Evolutionary conservation across 2,888 invertebrate genomes (phyloP).

Genomic region (Girardia tigrina): DNA sequence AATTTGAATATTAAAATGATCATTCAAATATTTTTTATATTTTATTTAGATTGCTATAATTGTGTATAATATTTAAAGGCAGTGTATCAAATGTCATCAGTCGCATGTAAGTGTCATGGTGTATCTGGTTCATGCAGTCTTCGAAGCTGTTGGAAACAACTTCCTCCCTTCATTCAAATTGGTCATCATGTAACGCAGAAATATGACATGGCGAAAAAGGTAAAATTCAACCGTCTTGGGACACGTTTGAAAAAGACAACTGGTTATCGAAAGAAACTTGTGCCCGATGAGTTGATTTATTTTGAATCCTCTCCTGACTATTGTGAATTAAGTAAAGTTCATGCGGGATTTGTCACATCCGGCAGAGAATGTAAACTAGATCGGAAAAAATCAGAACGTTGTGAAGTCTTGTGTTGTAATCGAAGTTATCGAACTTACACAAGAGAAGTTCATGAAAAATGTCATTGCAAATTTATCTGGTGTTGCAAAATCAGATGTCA

Average conservation of each 20-base stretch:
- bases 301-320: slow-evolving; percentile 73
- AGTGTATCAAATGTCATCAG: slow-evolving; percentile 52
- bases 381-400: slow-evolving; percentile 43
- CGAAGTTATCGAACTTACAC: slow-evolving; percentile 56
- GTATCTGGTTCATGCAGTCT: slow-evolving; percentile 87
- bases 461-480: slow-evolving; percentile 57
- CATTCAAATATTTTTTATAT: too few relatives aligned
- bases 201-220: slow-evolving; percentile 65
- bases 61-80: slow-evolving; percentile 51
- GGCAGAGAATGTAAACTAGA: slow-evolving; percentile 63
- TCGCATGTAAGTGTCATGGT: slow-evolving; percentile 92
- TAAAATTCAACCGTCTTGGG: slow-evolving; percentile 44
- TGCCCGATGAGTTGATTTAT: slow-evolving; percentile 69
- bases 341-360: slow-evolving; percentile 53
- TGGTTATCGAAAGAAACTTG: slow-evolving; percentile 41
- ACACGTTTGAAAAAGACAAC: slow-evolving; percentile 31
- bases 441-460: slow-evolving; percentile 55
- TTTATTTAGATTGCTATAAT: too few relatives aligned
- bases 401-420: slow-evolving; percentile 68
- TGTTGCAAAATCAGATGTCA: slow-evolving; percentile 51
- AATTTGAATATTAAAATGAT: too few relatives aligned
- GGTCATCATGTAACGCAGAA: slow-evolving; percentile 70
- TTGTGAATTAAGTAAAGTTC: slow-evolving; percentile 54
- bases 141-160: slow-evolving; percentile 87
- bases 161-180: slow-evolving; percentile 70